A percentile compares a stretch with the other conserved stretches of the same genome.
phyloP scores from a whole-genome alignment of 2,797 vertebrate genomes.

The Pantherophis alleghaniensis region DNA sequence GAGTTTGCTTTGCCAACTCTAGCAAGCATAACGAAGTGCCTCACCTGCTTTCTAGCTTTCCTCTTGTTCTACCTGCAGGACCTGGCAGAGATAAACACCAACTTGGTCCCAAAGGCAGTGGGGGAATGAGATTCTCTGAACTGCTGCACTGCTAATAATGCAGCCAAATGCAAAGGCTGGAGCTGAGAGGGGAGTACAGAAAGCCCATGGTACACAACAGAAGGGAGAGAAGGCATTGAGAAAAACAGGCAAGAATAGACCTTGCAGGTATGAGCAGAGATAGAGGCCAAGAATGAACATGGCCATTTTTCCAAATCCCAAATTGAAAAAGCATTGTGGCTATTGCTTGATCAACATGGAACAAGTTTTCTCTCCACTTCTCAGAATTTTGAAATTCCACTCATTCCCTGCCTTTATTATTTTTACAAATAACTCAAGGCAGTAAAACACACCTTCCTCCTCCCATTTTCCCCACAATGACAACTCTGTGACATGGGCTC shows the following conservation, averaged over 20 bases:
- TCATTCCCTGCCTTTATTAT: not conserved
- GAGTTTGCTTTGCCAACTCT: not conserved
- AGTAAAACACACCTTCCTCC: not conserved
- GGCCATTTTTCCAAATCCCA: not conserved
- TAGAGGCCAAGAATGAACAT: not conserved
- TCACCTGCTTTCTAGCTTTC: not conserved
- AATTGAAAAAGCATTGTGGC: not conserved
- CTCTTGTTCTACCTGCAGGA: not conserved
- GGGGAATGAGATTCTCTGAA: not conserved
- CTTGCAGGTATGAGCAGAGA: not conserved
- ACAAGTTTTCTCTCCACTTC: not conserved
- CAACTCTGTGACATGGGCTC: not conserved
- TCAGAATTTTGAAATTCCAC: not conserved
- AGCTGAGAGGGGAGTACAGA: not conserved
- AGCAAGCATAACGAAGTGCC: not conserved
- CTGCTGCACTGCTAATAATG: not conserved
- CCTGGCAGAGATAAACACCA: not conserved
- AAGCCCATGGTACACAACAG: not conserved
- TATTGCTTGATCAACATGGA: not conserved
- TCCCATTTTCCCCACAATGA: not conserved
- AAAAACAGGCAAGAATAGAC: not conserved
- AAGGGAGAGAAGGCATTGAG: not conserved
- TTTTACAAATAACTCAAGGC: not conserved
- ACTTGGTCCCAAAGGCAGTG: not conserved
- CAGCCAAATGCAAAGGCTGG: not conserved